These are phyloP conservation scores for Zoanthus solanderi DNA, from an alignment of 92 coral and sea anemone genomes.

Conservation along the genomic window DNA sequence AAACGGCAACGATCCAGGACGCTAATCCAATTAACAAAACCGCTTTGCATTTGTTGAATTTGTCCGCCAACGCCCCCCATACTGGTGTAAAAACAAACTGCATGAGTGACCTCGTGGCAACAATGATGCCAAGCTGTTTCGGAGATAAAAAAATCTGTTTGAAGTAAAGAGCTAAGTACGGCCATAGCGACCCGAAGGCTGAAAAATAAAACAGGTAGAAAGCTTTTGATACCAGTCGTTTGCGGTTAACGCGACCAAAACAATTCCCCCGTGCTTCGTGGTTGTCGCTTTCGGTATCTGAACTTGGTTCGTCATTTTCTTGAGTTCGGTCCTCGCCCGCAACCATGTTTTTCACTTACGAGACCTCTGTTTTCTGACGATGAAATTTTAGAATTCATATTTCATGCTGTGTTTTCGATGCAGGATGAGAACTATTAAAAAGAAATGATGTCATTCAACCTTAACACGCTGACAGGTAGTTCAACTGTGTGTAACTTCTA, in stretches of 20 bases:
- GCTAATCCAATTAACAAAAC: conserved; percentile 84
- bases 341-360: conserved; percentile 13
- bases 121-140: conserved; percentile 95
- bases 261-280: conserved; percentile 43
- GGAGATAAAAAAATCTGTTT: conserved; percentile 97
- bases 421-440: background rate
- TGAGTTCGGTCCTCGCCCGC: background rate
- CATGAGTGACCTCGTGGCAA: conserved; percentile 86
- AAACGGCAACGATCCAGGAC: conserved; percentile 85
- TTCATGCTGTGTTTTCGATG: conserved; percentile 16
- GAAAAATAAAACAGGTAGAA: conserved; percentile 97
- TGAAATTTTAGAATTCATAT: background rate
- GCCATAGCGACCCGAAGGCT: conserved; percentile 96
- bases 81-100: conserved; percentile 97
- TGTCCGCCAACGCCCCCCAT: conserved; percentile 95
- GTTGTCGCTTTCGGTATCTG: background rate
- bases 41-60: conserved; percentile 87
- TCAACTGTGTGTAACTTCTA: conserved; percentile 8
- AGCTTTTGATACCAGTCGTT: conserved; percentile 95
- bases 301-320: background rate
- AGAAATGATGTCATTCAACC: conserved; percentile 54
- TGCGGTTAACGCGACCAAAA: conserved; percentile 78
- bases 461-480: conserved; percentile 18
- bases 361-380: background rate
- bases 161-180: conserved; percentile 94